phyloP scores from a whole-genome alignment of 1,140 invertebrate species.

The Pygmarrhopalites habei region DNA sequence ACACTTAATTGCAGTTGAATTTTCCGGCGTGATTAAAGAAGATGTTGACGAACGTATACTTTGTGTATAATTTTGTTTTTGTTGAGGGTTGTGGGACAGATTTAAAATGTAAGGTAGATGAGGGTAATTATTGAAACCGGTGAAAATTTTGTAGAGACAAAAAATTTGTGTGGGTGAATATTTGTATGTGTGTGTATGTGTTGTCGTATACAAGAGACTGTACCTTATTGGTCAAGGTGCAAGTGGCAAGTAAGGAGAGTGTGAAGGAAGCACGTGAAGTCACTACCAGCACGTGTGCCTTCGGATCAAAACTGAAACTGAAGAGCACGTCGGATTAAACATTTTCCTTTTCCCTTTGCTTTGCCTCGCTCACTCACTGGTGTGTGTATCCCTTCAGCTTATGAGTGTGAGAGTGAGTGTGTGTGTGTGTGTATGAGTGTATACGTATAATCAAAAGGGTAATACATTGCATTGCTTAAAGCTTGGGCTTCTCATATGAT shows the following conservation, averaged over 20 bases:
- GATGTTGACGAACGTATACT: too few species aligned
- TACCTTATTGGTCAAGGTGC: conserved; percentile 30
- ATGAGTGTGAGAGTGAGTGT: neutral
- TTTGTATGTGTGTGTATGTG: conserved; percentile 4
- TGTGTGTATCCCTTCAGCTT: neutral
- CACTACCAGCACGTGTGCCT: conserved; percentile 33
- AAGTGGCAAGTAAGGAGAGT: conserved; percentile 29
- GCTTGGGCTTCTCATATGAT: neutral
- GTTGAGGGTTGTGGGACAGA: neutral
- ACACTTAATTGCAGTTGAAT: too few species aligned
- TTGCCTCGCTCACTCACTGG: neutral
- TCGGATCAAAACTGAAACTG: conserved; percentile 35
- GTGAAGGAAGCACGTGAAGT: conserved; percentile 32
- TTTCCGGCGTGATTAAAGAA: too few species aligned
- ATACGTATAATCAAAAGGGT: neutral
- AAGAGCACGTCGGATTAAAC: conserved; percentile 29
- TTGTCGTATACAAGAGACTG: conserved; percentile 30
- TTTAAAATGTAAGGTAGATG: conserved; percentile 4
- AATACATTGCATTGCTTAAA: too few species aligned
- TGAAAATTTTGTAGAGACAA: too few species aligned
- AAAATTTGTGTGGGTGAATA: too few species aligned
- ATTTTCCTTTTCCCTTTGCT: conserved; percentile 3
- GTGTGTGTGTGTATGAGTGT: neutral
- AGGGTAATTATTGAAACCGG: neutral
- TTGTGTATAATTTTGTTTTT: conserved; percentile 11